Conservation (phyloP, 2,113 vertebrate species). For the Colinus virginianus region DNA sequence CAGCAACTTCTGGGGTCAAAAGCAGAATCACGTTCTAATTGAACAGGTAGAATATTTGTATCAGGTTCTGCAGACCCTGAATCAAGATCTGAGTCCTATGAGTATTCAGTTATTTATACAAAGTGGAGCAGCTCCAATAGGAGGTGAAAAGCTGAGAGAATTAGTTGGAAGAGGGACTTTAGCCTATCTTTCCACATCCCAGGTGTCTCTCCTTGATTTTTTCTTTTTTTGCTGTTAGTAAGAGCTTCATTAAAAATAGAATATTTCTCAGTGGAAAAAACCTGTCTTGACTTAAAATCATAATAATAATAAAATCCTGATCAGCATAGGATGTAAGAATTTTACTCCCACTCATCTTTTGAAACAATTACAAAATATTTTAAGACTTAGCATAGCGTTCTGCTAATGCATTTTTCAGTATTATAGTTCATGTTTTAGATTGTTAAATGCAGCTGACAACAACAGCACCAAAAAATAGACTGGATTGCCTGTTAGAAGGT, state of each 20-base stretch:
- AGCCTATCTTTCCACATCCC: slow-evolving; percentile 29
- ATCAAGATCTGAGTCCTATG: slow-evolving; percentile 16
- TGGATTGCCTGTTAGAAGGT: neutral
- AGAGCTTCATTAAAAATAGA: slow-evolving; percentile 32
- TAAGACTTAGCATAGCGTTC: neutral
- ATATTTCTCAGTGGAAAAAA: slow-evolving; percentile 38
- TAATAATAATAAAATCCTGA: neutral
- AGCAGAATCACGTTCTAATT: neutral
- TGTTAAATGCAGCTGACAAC: neutral
- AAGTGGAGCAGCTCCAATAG: slow-evolving; percentile 67
- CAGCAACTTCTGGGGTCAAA: neutral
- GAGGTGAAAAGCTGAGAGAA: slow-evolving; percentile 39
- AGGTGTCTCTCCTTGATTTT: slow-evolving; percentile 16
- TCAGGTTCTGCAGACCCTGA: neutral
- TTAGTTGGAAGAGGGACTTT: slow-evolving; percentile 30
- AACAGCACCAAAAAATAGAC: neutral
- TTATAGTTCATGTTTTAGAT: neutral
- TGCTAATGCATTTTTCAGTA: neutral
- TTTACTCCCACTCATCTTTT: neutral
- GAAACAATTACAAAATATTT: neutral
- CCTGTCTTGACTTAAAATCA: neutral
- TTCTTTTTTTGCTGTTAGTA: slow-evolving; percentile 10
- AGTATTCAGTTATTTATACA: slow-evolving; percentile 47
- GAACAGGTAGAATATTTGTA: neutral
- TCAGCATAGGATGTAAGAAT: neutral